phyloP scores from a whole-genome alignment of 2,888 invertebrate species.

The Actias luna region DNA sequence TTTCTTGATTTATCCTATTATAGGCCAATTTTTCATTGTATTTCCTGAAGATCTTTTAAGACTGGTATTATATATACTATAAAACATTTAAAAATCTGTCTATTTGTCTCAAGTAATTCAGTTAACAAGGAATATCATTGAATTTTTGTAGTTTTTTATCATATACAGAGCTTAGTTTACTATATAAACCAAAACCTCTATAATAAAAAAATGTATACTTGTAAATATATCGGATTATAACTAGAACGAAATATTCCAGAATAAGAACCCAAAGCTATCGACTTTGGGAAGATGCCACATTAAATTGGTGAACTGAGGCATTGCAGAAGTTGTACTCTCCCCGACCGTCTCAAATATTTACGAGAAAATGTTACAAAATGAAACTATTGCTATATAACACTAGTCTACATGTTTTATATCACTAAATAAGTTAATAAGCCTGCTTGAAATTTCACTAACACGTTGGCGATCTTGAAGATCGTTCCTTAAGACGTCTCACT shows the following conservation, averaged over 20 bases:
- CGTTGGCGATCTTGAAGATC: too few species aligned
- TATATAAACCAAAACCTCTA: not conserved
- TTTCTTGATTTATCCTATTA: not conserved
- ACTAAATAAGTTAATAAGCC: too few species aligned
- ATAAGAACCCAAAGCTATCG: not conserved
- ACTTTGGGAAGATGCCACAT: conserved; percentile 46
- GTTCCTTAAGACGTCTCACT: too few species aligned
- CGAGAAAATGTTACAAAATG: conserved; percentile 49
- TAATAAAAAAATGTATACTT: not conserved
- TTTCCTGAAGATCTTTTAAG: too few species aligned
- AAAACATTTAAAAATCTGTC: too few species aligned
- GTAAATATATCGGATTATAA: not conserved
- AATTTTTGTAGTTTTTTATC: too few species aligned
- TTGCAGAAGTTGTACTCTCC: conserved; percentile 50
- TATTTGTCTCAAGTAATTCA: too few species aligned
- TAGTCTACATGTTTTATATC: not conserved
- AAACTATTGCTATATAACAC: conserved; percentile 8
- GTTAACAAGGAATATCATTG: too few species aligned
- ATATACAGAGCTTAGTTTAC: not conserved
- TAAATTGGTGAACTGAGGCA: conserved; percentile 55
- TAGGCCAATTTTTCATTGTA: too few species aligned
- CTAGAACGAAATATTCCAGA: not conserved
- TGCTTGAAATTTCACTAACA: too few species aligned
- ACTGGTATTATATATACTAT: too few species aligned
- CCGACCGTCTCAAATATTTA: conserved; percentile 59